These are phyloP conservation scores for Schlechtendalia chinensis DNA, from an alignment of 1,140 invertebrate species.

Conservation along the genomic window DNA sequence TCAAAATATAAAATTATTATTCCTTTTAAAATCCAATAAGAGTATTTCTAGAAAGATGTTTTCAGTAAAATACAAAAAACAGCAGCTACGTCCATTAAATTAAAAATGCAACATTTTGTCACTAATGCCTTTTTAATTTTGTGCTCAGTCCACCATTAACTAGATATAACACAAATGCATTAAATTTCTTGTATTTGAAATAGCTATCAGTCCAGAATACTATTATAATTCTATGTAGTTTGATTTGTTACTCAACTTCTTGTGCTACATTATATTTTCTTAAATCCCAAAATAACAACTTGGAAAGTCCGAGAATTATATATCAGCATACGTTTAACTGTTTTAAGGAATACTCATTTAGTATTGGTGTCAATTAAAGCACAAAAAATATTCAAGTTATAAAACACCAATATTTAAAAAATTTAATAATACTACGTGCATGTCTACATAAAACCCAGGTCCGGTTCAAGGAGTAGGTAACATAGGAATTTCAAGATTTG, in stretches of 20 bases:
- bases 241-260: not conserved
- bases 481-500: no score
- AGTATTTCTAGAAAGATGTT: not conserved
- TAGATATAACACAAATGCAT: not conserved
- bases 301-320: not conserved
- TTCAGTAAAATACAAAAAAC: not conserved
- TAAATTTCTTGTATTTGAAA: not conserved
- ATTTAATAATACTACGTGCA: no score
- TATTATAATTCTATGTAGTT: not conserved
- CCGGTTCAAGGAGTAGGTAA: no score
- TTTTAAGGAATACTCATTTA: no score
- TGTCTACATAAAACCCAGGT: no score
- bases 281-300: not conserved
- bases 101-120: slow-evolving; percentile 10
- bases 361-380: no score
- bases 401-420: no score
- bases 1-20: not conserved
- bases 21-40: not conserved
- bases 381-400: no score
- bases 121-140: not conserved
- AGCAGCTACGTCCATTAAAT: slow-evolving; percentile 1
- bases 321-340: not conserved
- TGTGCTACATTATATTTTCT: not conserved
- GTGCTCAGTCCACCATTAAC: not conserved
- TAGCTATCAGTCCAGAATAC: not conserved